A percentile compares a stretch with the other conserved stretches of the same genome.
Evolutionary conservation across 35 echinoderm and acorn worm genomes (phyloP).

Genomic region (Heliocidaris tuberculata): DNA sequence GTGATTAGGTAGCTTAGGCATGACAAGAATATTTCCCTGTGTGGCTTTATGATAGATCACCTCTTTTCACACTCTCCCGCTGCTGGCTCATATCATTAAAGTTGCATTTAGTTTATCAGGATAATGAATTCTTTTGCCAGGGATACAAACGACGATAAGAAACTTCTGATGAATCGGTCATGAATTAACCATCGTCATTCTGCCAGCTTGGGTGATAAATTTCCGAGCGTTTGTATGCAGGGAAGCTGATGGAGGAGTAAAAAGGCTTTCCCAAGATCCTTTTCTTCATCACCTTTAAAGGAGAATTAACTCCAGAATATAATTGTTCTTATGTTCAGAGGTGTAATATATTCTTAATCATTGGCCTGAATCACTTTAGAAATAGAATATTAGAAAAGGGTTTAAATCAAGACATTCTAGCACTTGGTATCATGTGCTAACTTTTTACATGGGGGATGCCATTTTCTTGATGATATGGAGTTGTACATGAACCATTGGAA

Average conservation of each 20-base stretch:
- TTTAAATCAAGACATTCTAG: too few species aligned
- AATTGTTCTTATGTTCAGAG: too few species aligned
- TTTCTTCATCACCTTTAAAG: neutral
- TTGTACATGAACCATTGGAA: too few species aligned
- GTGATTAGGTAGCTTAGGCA: neutral
- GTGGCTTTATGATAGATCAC: neutral
- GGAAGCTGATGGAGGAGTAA: neutral
- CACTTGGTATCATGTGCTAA: too few species aligned
- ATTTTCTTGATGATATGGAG: too few species aligned
- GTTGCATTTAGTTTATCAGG: neutral
- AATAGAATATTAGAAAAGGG: too few species aligned
- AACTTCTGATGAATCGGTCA: neutral
- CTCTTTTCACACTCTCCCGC: neutral
- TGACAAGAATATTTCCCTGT: neutral
- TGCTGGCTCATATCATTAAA: neutral
- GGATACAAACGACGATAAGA: neutral
- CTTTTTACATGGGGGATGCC: too few species aligned
- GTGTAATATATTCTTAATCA: too few species aligned
- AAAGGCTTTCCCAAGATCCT: neutral
- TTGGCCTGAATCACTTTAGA: too few species aligned
- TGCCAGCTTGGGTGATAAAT: slow-evolving; percentile 1
- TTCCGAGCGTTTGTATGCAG: neutral
- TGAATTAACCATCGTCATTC: neutral
- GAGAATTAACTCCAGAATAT: too few species aligned
- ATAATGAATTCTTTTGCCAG: neutral